A percentile compares a stretch with the other conserved stretches of the same genome.
Conservation (phyloP, 2,113 vertebrate species). For the Oreotrochilus melanogaster region DNA sequence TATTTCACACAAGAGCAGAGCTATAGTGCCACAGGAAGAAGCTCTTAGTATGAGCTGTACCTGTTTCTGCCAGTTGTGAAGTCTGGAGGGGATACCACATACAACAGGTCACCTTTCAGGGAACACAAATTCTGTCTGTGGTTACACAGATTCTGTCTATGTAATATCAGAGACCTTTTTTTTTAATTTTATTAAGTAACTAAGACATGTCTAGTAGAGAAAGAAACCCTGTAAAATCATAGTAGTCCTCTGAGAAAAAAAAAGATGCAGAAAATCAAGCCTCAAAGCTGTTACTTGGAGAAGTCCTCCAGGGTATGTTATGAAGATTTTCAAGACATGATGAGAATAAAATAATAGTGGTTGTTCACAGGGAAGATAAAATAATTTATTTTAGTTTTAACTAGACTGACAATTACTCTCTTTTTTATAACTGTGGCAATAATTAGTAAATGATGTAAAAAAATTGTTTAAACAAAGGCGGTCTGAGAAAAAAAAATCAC, state of each 20-base stretch:
- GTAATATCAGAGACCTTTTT: not conserved
- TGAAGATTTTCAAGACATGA: not conserved
- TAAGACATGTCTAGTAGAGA: not conserved
- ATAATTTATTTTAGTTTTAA: not conserved
- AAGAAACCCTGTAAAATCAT: not conserved
- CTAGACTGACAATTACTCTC: not conserved
- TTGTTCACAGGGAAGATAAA: not conserved
- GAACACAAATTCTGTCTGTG: not conserved
- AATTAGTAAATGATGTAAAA: not conserved
- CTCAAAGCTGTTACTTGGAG: not conserved
- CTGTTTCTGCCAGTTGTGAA: fast-evolving
- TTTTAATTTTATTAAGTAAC: not conserved
- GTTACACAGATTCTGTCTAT: not conserved
- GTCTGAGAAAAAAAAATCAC: not conserved
- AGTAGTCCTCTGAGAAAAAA: not conserved
- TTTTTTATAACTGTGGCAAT: not conserved
- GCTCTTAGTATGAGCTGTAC: not conserved
- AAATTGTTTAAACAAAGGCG: not conserved
- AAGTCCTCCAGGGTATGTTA: not conserved
- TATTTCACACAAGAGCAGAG: not conserved
- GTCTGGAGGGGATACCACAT: not conserved
- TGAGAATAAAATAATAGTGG: not conserved
- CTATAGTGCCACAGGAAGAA: not conserved
- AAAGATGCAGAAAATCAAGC: not conserved
- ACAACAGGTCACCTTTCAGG: not conserved